Percentiles rank a stretch among this genome's conserved stretches.
phyloP scores from a whole-genome alignment of 2,888 invertebrate species.

The Ommatoiulus sabulosus region DNA sequence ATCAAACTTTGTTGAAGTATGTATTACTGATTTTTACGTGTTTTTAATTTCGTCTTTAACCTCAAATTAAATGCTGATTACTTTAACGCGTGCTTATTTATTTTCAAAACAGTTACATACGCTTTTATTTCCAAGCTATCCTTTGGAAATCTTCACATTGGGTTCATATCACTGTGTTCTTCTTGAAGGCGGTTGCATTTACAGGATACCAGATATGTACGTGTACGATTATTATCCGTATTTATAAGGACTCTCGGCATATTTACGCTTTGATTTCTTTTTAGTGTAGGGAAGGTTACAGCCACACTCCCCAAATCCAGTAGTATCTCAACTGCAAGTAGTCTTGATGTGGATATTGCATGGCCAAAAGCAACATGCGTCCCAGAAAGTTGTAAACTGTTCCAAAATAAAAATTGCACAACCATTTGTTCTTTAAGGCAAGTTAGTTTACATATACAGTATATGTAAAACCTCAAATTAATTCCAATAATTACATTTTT shows the following conservation, averaged over 20 bases:
- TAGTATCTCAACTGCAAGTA: neutral
- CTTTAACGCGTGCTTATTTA: neutral
- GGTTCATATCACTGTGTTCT: neutral
- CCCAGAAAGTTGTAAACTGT: neutral
- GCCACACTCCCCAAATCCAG: neutral
- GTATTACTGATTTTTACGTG: neutral
- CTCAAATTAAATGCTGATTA: neutral
- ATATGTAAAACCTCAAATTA: too few species aligned
- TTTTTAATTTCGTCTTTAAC: neutral
- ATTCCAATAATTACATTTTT: too few species aligned
- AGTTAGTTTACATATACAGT: neutral
- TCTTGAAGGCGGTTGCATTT: neutral
- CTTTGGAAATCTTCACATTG: neutral
- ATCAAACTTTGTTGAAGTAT: neutral
- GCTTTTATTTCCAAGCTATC: neutral
- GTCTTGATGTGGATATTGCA: neutral
- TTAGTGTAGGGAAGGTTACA: too few species aligned
- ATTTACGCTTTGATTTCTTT: too few species aligned
- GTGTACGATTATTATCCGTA: neutral
- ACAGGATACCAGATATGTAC: neutral
- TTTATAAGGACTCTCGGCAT: too few species aligned
- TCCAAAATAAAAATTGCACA: neutral
- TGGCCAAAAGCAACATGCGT: neutral
- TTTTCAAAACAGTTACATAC: neutral
- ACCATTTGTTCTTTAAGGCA: neutral